Percentiles rank a stretch among this genome's conserved stretches.
Conservation (phyloP, 2,888 invertebrate species). For the Lymantria monacha region DNA sequence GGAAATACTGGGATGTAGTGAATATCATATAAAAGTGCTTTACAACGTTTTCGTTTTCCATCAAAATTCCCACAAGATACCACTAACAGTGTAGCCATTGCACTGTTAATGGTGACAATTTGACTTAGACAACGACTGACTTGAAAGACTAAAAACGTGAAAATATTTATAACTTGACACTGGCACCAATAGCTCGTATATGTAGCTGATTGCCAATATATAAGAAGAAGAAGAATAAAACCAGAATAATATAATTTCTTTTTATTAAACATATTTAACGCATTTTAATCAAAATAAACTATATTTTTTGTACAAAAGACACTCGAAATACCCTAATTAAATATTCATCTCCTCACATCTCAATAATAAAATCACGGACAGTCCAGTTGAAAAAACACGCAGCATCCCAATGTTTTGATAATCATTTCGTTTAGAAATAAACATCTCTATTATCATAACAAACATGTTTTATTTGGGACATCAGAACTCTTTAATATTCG, state of each 20-base stretch:
- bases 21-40: too few species aligned
- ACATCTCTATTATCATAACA: conserved; percentile 39
- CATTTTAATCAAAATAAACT: background rate
- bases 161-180: too few species aligned
- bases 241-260: background rate
- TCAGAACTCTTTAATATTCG: conserved; percentile 19
- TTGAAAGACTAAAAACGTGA: too few species aligned
- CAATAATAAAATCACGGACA: conserved; percentile 50
- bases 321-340: conserved; percentile 49
- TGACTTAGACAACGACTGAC: too few species aligned
- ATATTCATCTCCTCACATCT: conserved; percentile 48
- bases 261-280: background rate
- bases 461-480: conserved; percentile 28
- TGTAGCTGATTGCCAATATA: too few species aligned
- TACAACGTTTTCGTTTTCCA: too few species aligned
- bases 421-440: conserved; percentile 48
- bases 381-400: conserved; percentile 77
- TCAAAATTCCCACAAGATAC: too few species aligned
- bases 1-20: too few species aligned
- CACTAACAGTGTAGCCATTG: too few species aligned
- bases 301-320: conserved; percentile 20
- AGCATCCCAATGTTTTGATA: conserved; percentile 67
- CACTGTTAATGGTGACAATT: too few species aligned
- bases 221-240: too few species aligned
- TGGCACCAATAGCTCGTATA: too few species aligned